Evolutionary conservation across 1,140 invertebrate species (phyloP), one percentile per base, ranked within the genome.

Genomic region (Drosophila ogumai): DNA sequence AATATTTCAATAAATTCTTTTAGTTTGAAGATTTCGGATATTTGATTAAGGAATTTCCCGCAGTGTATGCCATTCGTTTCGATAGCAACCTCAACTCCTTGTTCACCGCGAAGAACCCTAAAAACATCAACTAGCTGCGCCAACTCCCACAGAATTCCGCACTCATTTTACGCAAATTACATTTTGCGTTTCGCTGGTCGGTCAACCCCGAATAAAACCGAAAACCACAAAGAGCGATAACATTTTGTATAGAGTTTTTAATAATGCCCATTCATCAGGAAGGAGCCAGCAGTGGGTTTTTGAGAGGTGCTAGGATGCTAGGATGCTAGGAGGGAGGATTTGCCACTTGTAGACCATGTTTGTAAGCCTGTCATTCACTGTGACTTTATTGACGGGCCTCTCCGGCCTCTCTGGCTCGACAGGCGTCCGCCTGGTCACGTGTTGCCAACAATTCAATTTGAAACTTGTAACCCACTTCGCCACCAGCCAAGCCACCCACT

Each of bases 401-500:
- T n/a, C 19, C 15, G 50, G 17, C 50, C 25, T 28, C 25, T 22
- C 17, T 55, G 50, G 50, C 40, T 32, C 38, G 65, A 47, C 60
- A 55, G 47, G 34, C 71, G 46, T 46, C 65, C 71, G 61, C 58
- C 47, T 68, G 81, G 85, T 90, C 85, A 90, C 85, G 85, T 90
- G 85, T 90, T 88, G 66, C 54, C 73, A 87, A 81, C 84, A 88
- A 88, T 88, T 88, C 80, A 88, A 88, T 88, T 88, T 84, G 68
- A 90, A 75, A 78, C 79, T 72, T 67, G 69, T 73, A 73, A 59
- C 52, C 65, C 65, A 68, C 59, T 65, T 49, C 38, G 46, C 77
- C 63, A 40, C 31, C 34, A 15, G 44, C 47, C 52, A 3, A 50
- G 17, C 17, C 63, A 38, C 54, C 63, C 63, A 66, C 52, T 63